A percentile compares a stretch with the other conserved stretches of the same genome.
Conservation (phyloP, 2,797 vertebrate species). For the Bovichtus diacanthus region DNA sequence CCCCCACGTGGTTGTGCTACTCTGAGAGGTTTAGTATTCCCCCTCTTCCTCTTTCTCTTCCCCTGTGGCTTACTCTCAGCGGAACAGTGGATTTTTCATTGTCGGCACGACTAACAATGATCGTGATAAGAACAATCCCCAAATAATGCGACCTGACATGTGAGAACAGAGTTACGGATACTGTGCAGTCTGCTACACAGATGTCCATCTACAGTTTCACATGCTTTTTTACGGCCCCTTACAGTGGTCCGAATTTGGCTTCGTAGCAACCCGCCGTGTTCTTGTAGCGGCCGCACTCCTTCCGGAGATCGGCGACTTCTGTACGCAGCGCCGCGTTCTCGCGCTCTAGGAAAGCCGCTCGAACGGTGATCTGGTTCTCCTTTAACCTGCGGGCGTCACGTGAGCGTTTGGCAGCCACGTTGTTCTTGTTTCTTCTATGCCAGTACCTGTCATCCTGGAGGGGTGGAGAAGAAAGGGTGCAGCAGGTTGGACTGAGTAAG, state of each 20-base stretch:
- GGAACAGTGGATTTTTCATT: neutral
- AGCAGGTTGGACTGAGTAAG: neutral
- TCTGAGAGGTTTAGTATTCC: neutral
- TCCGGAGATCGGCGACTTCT: conserved; percentile 94
- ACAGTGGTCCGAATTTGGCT: conserved; percentile 92
- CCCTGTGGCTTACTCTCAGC: neutral
- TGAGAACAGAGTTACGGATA: conserved; percentile 22
- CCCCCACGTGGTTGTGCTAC: neutral
- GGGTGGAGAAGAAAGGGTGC: neutral
- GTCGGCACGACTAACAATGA: neutral
- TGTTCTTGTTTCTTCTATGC: conserved; percentile 97
- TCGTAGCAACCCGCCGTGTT: conserved; percentile 90
- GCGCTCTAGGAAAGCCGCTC: conserved; percentile 95
- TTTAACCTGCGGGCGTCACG: conserved; percentile 95
- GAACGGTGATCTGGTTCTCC: conserved; percentile 98
- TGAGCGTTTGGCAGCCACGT: conserved; percentile 96
- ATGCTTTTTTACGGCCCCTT: conserved; percentile 75
- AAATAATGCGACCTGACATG: neutral
- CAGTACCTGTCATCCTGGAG: conserved; percentile 95
- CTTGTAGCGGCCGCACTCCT: conserved; percentile 92
- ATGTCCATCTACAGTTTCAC: conserved; percentile 5
- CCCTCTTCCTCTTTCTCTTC: neutral
- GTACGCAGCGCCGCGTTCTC: conserved; percentile 92
- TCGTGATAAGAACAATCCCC: neutral
- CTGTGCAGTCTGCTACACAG: neutral